Evolutionary conservation across 92 coral and sea anemone species (phyloP).

Genomic region (Isaurus tuberculatus): DNA sequence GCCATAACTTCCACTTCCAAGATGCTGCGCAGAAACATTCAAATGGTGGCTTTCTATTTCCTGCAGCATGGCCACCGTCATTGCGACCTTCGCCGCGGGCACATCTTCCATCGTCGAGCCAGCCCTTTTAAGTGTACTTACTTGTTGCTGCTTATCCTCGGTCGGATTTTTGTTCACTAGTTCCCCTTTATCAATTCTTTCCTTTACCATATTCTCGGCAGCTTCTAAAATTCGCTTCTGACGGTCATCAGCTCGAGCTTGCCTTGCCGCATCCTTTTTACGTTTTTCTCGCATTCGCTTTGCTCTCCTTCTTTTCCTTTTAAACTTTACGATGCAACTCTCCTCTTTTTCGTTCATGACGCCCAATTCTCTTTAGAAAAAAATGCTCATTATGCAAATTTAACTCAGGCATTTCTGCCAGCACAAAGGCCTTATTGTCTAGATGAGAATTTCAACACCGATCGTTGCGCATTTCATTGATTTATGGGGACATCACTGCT

Average conservation of each 20-base stretch:
- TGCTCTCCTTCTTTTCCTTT: neutral
- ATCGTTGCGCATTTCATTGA: neutral
- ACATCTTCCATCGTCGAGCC: neutral
- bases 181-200: conserved; percentile 27
- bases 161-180: neutral
- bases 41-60: neutral
- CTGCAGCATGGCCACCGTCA: neutral
- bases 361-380: too few relatives aligned
- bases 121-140: neutral
- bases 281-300: conserved; percentile 33
- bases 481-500: neutral
- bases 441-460: conserved; percentile 3
- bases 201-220: conserved; percentile 2
- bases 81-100: neutral
- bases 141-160: neutral
- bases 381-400: neutral
- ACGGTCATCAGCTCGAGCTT: conserved; percentile 11
- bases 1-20: neutral
- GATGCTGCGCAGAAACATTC: conserved; percentile 30
- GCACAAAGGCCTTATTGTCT: conserved; percentile 35
- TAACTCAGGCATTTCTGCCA: conserved; percentile 10
- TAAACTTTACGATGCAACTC: neutral
- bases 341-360: conserved; percentile 1
- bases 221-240: neutral
- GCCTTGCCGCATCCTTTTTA: conserved; percentile 28